phyloP scores from a whole-genome alignment of 2,888 invertebrate species.

The Malthinus seriepunctatus region DNA sequence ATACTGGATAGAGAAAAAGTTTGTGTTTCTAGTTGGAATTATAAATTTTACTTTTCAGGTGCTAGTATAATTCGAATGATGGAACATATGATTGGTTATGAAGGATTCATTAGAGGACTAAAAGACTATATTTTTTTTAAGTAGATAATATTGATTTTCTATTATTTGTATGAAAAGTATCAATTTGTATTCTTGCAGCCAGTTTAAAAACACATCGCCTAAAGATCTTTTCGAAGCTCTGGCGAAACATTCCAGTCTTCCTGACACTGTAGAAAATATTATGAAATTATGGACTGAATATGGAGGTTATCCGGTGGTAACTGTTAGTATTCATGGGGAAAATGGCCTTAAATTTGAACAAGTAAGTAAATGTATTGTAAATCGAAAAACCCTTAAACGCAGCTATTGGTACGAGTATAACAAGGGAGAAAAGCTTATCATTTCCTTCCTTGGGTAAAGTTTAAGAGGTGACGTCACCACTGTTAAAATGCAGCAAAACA shows the following conservation, averaged over 20 bases:
- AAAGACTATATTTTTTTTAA: slow-evolving; percentile 57
- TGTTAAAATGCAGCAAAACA: too few relatives aligned
- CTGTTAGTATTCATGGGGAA: background rate
- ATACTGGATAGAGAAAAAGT: too few relatives aligned
- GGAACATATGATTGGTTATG: slow-evolving; percentile 62
- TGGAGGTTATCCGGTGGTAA: background rate
- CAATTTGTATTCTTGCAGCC: background rate
- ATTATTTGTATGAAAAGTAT: background rate
- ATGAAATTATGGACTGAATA: background rate
- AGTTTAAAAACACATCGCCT: background rate
- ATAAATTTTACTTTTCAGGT: slow-evolving; percentile 21
- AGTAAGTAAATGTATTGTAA: background rate
- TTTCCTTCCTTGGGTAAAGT: too few relatives aligned
- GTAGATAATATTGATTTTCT: background rate
- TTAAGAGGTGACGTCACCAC: too few relatives aligned
- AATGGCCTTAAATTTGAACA: background rate
- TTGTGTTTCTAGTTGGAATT: too few relatives aligned
- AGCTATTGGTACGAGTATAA: too few relatives aligned
- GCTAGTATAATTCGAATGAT: slow-evolving; percentile 67
- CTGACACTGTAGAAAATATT: background rate
- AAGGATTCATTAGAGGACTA: slow-evolving; percentile 60
- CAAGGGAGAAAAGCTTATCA: too few relatives aligned
- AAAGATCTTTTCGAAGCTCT: background rate
- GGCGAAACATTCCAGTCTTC: background rate
- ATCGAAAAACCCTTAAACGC: too few relatives aligned